phyloP scores from a whole-genome alignment of 2,888 invertebrate genomes.

The Ceriagrion tenellum region DNA sequence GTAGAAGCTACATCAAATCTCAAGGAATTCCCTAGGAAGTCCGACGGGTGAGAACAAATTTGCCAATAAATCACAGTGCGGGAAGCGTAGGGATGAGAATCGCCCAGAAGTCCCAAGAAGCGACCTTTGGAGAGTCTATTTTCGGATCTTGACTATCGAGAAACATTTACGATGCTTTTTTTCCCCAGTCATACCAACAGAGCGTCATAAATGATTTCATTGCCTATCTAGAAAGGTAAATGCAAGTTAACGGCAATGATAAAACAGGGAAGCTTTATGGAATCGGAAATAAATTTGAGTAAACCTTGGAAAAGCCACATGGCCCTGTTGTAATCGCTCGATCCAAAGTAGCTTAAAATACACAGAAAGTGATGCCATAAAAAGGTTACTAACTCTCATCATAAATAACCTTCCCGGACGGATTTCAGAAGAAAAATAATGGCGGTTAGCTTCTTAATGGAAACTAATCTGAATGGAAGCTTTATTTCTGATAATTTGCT shows the following conservation, averaged over 20 bases:
- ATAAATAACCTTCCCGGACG: not conserved
- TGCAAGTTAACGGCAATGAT: conserved; percentile 32
- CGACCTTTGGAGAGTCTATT: conserved; percentile 5
- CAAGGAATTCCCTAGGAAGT: not conserved
- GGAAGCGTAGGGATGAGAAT: not conserved
- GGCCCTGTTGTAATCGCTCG: not conserved
- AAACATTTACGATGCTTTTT: not conserved
- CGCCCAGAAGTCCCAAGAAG: not conserved
- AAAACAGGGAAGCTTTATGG: conserved; percentile 44
- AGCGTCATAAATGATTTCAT: conserved; percentile 15
- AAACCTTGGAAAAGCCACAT: conserved; percentile 45
- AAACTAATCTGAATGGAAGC: too few species aligned
- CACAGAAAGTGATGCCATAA: not conserved
- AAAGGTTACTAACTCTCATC: not conserved
- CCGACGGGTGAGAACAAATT: conserved; percentile 6
- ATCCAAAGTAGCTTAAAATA: not conserved
- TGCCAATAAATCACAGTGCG: conserved; percentile 34
- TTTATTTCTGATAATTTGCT: too few species aligned
- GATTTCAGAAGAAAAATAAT: not conserved
- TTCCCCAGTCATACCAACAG: not conserved
- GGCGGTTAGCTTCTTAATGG: not conserved
- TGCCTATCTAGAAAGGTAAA: not conserved
- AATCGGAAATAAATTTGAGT: conserved; percentile 59
- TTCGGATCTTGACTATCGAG: not conserved
- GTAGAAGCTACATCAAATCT: not conserved